phyloP scores from a whole-genome alignment of 2,888 invertebrate genomes.

The Didymodactylos carnosus region DNA sequence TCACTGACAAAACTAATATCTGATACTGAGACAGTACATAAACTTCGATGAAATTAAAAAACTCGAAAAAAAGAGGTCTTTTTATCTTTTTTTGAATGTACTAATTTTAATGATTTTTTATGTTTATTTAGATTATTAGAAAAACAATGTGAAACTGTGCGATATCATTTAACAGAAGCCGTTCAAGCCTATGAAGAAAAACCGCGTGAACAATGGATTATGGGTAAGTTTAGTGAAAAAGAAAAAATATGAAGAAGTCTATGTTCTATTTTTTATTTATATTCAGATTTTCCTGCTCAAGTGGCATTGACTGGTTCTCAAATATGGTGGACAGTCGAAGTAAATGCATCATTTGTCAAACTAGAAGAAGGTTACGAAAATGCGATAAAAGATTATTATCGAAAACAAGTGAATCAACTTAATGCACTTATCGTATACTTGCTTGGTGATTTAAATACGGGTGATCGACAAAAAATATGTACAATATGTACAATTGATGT shows the following conservation, averaged over 20 bases:
- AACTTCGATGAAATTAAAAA: too few relatives aligned
- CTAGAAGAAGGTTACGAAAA: constrained; percentile 87
- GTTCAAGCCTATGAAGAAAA: constrained; percentile 17
- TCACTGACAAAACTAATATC: too few relatives aligned
- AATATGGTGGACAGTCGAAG: constrained; percentile 93
- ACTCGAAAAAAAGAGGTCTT: too few relatives aligned
- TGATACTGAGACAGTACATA: too few relatives aligned
- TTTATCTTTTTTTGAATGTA: too few relatives aligned
- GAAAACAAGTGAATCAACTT: constrained; percentile 53
- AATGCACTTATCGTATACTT: constrained; percentile 69
- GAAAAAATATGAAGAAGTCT: too few relatives aligned
- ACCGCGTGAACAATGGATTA: constrained; percentile 18
- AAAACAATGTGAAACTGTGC: constrained; percentile 17
- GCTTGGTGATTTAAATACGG: constrained; percentile 64
- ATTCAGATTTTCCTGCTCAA: constrained; percentile 60
- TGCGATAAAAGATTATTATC: constrained; percentile 74
- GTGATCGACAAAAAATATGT: constrained; percentile 89
- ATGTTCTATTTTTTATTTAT: too few relatives aligned
- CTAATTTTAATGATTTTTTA: too few relatives aligned
- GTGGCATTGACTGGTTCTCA: constrained; percentile 78
- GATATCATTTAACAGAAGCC: constrained; percentile 15
- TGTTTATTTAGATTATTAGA: constrained; percentile 14
- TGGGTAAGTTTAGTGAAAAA: too few relatives aligned
- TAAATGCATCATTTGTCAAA: constrained; percentile 65
- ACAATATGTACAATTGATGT: constrained; percentile 44